Evolutionary conservation across 2,888 invertebrate species (phyloP), one percentile per base, ranked within the genome.

Genomic region (Matsumyia berberina): DNA sequence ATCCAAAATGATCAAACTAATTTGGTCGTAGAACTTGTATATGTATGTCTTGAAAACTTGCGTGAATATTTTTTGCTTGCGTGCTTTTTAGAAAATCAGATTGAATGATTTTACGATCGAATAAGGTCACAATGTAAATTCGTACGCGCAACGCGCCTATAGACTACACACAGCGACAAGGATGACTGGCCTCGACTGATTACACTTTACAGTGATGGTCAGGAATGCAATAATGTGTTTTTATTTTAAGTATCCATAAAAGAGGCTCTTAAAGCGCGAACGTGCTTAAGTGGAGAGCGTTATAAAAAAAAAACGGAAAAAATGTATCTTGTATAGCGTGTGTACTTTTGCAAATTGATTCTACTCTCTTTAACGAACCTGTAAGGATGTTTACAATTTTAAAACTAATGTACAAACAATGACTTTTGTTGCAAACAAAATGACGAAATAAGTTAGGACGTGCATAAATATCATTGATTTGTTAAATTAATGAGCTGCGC

Each of bases 221-320:
- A n/a, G 12, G 24, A 64, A 12, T 19, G 64, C 37, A 51, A 29
- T 49, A 60, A 60, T 60, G 49, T 39, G 17, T 58, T 60, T 72
- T 72, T 29, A 37, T 51, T 60, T 49, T 72, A 60, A 72, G 72
- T 60, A 39, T 42, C 72, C 29, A 72, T 72, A 51, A 72, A 72
- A 72, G 39, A 19, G 49, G 5, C 60, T 39, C 39, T 60, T 60
- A 51, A 46, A 60, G 29, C 19, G 39, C n/a, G 39, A 51, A 60
- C 72, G 49, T 15, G 58, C 37, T 17, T 51, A 60, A 70, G 37
- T 49, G 37, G 57, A 46, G 7, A 12, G 15, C 11, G 11, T 24
- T 35, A 35, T 35, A 19, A 1, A 4, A 11, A 51, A 39, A 12
- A 24, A 35, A 1, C n/a, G n/a, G 9, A 11, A 12, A 29, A 24